Evolutionary conservation across 2,113 vertebrate species (phyloP).

Genomic region (Phainopepla nitens): DNA sequence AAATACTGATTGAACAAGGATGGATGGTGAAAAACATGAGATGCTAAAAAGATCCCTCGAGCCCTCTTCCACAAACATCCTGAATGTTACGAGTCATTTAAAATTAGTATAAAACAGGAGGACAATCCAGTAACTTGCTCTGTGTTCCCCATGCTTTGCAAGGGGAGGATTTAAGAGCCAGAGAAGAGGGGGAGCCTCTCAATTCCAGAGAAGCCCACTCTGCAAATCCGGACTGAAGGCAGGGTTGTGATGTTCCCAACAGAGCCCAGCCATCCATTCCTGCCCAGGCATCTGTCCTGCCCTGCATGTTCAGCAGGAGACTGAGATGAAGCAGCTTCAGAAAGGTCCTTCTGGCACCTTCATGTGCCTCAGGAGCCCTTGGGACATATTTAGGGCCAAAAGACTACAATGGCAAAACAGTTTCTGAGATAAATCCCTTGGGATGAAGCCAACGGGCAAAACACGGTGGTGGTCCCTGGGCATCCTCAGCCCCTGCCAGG

Average conservation of each 20-base stretch:
- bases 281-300: rapidly evolving
- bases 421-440: background rate
- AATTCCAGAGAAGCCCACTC: background rate
- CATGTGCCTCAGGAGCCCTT: background rate
- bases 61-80: background rate
- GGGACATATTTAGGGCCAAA: background rate
- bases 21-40: conserved; percentile 18
- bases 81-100: background rate
- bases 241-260: rapidly evolving
- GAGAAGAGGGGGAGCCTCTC: background rate
- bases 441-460: background rate
- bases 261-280: background rate
- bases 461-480: rapidly evolving
- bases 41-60: conserved; percentile 18
- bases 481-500: background rate
- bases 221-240: background rate
- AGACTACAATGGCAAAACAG: background rate
- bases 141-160: background rate
- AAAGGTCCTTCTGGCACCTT: background rate
- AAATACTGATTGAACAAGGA: conserved; percentile 49
- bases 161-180: background rate
- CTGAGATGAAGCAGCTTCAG: background rate
- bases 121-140: background rate
- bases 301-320: background rate
- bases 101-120: conserved; percentile 41